These are phyloP conservation scores for Sylvia borin DNA, from an alignment of 2,797 vertebrate species.

Conservation along the genomic window DNA sequence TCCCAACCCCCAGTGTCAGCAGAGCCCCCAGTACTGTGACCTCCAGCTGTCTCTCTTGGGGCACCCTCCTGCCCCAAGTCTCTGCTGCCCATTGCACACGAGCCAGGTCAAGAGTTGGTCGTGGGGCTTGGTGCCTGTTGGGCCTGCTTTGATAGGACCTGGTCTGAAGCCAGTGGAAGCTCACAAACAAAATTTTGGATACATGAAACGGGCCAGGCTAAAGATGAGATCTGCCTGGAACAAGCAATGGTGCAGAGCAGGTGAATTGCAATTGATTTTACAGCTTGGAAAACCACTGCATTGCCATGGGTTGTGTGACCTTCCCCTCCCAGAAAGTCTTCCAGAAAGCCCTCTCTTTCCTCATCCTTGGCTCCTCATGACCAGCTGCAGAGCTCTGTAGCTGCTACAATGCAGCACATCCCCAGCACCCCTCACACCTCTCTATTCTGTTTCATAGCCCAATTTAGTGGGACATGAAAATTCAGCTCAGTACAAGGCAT, in stretches of 20 bases:
- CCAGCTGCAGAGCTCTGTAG: neutral
- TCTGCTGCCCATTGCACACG: fast-evolving
- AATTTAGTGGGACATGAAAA: neutral
- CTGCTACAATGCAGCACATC: neutral
- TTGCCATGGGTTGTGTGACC: neutral
- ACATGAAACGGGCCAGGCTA: neutral
- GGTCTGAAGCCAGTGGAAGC: neutral
- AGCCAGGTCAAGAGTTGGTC: neutral
- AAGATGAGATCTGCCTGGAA: neutral
- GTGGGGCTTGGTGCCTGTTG: neutral
- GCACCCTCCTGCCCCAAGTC: neutral
- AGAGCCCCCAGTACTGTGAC: neutral
- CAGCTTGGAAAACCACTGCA: neutral
- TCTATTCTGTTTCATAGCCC: neutral
- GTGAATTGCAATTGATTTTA: neutral
- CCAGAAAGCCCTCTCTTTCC: neutral
- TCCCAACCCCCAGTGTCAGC: neutral
- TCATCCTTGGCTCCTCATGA: neutral
- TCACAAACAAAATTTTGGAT: neutral
- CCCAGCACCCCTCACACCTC: neutral
- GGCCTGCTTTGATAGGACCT: neutral
- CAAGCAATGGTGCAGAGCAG: neutral
- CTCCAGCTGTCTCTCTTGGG: neutral
- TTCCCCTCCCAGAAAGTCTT: neutral
- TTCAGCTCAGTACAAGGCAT: neutral